These are phyloP conservation scores for Drosophila koepferae DNA, from an alignment of 2,888 invertebrate species.

Conservation along the genomic window DNA sequence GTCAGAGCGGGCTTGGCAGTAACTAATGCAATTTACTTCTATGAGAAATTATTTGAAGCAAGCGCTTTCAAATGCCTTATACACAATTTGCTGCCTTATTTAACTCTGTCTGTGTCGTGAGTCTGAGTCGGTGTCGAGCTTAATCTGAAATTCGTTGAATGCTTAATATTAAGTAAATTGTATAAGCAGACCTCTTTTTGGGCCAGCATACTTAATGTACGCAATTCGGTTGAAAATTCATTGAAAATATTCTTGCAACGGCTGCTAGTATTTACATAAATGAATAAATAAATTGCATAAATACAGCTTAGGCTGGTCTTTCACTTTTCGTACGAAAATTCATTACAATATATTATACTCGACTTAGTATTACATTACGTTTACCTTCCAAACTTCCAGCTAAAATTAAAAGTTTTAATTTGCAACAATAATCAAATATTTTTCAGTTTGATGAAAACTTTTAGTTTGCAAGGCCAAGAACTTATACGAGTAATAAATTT, in stretches of 20 bases:
- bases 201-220: conserved; percentile 6
- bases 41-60: conserved; percentile 20
- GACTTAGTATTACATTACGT: not conserved
- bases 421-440: not conserved
- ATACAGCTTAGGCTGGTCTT: not conserved
- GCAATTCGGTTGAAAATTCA: not conserved
- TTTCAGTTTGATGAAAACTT: not conserved
- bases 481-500: not conserved
- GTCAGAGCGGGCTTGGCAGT: not conserved
- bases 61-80: conserved; percentile 3
- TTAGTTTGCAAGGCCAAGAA: not conserved
- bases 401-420: not conserved
- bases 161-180: conserved; percentile 28
- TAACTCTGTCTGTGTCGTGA: not conserved
- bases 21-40: conserved; percentile 30
- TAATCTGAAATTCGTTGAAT: conserved; percentile 22
- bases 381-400: not conserved
- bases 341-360: not conserved
- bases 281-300: conserved; percentile 15
- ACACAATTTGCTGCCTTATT: conserved; percentile 2
- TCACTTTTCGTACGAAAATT: not conserved
- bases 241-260: conserved; percentile 1
- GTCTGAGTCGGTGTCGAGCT: not conserved
- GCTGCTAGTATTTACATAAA: conserved; percentile 8
- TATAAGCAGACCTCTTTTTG: conserved; percentile 16